Evolutionary conservation across 1,140 invertebrate species (phyloP), one percentile per base, ranked within the genome.

Genomic region (Drosophila tani): DNA sequence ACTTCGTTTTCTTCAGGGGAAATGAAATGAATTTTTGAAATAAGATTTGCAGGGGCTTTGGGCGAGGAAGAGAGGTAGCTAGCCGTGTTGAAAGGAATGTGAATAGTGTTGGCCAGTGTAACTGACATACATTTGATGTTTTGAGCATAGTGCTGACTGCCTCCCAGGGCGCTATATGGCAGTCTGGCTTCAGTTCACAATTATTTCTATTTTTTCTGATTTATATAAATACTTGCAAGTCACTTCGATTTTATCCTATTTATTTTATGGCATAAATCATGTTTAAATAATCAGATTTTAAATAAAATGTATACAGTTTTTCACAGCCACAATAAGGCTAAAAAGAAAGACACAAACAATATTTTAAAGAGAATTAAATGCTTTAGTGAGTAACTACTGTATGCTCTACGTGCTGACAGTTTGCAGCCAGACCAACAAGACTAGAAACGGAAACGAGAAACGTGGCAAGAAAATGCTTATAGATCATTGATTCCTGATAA

Each of bases 401-500:
- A 47, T 32, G 24, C 11, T 62, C 24, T 70, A 79, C 76, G 75
- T 79, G 76, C 76, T 79, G 76, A 79, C 76, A 79, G 76, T 59
- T 70, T 62, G 68, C 46, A 73, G 41, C 29, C 68, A 41, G 35
- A 27, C 38, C 68, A 49, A 57, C 43, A 29, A 50, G 57, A 74
- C 49, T 9, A 19, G 68, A 32, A 71, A 43, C 68, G 67, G 70
- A 74, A 74, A 60, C 70, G 68, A 24, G 79, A 55, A 59, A 75
- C 68, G 75, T 66, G 75, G 75, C 79, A 41, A 40, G 71, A 71
- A 78, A 87, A 80, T 80, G 43, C 85, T 81, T 75, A 79, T 90
- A 88, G 85, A 88, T 90, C 85, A 85, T 90, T 88, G 85, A 90
- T 88, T 90, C 79, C 29, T 65, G 81, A 88, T 90, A 90, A 85